Conservation (phyloP, 2,888 invertebrate genomes). For the Acronicta alni region DNA sequence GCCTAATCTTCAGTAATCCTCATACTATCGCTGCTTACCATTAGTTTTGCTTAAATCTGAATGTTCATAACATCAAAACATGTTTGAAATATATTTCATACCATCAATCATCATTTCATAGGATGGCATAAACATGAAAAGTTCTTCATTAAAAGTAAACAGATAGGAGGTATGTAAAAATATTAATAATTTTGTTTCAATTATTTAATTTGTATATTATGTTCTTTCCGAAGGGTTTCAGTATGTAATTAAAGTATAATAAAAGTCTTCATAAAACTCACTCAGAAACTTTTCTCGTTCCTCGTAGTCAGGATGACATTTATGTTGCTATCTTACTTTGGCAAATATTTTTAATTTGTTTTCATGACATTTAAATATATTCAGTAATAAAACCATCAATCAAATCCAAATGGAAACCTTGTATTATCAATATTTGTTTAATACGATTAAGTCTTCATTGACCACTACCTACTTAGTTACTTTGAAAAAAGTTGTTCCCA, state of each 20-base stretch:
- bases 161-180: too few relatives aligned
- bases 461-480: too few relatives aligned
- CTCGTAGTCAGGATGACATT: constrained; percentile 72
- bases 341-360: constrained; percentile 61
- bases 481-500: neutral
- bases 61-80: too few relatives aligned
- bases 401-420: neutral
- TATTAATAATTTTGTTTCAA: too few relatives aligned
- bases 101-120: too few relatives aligned
- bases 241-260: constrained; percentile 62
- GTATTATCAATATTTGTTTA: neutral
- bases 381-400: neutral
- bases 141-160: too few relatives aligned
- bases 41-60: too few relatives aligned
- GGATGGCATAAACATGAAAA: too few relatives aligned
- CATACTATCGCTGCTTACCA: too few relatives aligned
- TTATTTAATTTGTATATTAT: neutral
- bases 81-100: too few relatives aligned
- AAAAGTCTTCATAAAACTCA: constrained; percentile 64
- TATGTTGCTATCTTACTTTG: constrained; percentile 73
- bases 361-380: constrained; percentile 9
- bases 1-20: too few relatives aligned
- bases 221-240: constrained; percentile 16
- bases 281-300: constrained; percentile 70
- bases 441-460: too few relatives aligned